Conservation (phyloP, 2,797 vertebrate genomes). For the Sebastes glaucus region DNA sequence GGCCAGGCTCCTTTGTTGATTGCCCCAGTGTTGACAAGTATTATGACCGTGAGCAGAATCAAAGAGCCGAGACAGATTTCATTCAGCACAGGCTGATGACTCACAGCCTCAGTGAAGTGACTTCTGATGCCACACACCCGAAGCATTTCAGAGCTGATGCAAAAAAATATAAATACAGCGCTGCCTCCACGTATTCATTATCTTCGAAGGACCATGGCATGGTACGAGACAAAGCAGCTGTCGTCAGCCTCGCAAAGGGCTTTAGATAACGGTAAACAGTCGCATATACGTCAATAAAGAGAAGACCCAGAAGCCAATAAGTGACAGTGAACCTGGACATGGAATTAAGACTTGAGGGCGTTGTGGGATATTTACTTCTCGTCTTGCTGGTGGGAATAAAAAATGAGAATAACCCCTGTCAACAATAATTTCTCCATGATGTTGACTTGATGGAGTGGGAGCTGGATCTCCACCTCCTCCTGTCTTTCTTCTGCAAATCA, state of each 20-base stretch:
- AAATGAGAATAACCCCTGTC: background rate
- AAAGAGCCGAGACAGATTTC: constrained; percentile 60
- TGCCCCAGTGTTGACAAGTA: constrained; percentile 56
- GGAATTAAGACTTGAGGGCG: background rate
- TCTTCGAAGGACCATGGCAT: constrained; percentile 26
- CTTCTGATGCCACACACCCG: constrained; percentile 42
- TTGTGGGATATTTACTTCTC: background rate
- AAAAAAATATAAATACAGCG: constrained; percentile 43
- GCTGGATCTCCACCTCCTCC: constrained; percentile 18
- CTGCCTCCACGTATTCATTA: constrained; percentile 23
- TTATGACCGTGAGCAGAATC: constrained; percentile 53
- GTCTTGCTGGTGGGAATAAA: background rate
- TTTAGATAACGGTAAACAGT: constrained; percentile 19
- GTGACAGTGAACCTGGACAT: constrained; percentile 7
- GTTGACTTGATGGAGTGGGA: constrained; percentile 33
- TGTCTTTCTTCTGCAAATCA: constrained; percentile 55
- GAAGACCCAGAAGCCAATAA: constrained; percentile 11
- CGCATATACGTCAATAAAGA: background rate
- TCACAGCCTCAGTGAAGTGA: constrained; percentile 41
- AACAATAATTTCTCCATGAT: constrained; percentile 21
- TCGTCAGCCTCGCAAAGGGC: background rate
- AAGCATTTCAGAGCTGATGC: constrained; percentile 40
- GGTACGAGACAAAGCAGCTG: constrained; percentile 16
- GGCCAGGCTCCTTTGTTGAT: constrained; percentile 52
- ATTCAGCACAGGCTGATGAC: constrained; percentile 52